These are phyloP conservation scores for Bellardia pandia DNA, from an alignment of 2,888 invertebrate species.

Conservation along the genomic window DNA sequence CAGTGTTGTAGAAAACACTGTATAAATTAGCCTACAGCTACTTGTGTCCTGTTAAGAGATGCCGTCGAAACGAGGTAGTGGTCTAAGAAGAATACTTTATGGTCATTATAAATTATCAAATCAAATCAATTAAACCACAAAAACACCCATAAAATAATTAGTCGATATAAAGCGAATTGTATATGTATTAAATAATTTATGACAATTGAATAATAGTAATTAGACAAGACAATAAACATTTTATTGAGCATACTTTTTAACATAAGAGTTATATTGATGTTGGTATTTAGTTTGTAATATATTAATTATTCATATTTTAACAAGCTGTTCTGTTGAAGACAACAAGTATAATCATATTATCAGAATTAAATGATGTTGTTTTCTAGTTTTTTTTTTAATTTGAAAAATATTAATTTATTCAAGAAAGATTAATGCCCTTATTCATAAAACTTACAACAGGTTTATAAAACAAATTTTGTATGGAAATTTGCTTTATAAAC, in stretches of 20 bases:
- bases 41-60: background rate
- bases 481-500: too few relatives aligned
- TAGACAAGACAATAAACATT: conserved; percentile 14
- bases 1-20: conserved; percentile 6
- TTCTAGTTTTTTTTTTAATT: too few relatives aligned
- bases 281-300: background rate
- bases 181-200: conserved; percentile 5
- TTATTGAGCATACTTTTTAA: background rate
- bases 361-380: too few relatives aligned
- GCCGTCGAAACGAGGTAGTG: background rate
- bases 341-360: too few relatives aligned
- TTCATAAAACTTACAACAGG: too few relatives aligned
- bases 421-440: too few relatives aligned
- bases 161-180: background rate
- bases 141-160: conserved; percentile 51
- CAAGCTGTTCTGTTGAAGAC: too few relatives aligned
- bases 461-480: too few relatives aligned
- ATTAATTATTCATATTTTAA: background rate
- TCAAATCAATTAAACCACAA: conserved; percentile 43
- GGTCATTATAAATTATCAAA: conserved; percentile 35
- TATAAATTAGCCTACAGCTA: conserved; percentile 27
- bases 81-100: background rate
- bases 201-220: background rate
- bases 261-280: background rate
- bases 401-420: too few relatives aligned